Evolutionary conservation across 2,797 vertebrate species (phyloP).

Genomic region (Synanceia verrucosa): DNA sequence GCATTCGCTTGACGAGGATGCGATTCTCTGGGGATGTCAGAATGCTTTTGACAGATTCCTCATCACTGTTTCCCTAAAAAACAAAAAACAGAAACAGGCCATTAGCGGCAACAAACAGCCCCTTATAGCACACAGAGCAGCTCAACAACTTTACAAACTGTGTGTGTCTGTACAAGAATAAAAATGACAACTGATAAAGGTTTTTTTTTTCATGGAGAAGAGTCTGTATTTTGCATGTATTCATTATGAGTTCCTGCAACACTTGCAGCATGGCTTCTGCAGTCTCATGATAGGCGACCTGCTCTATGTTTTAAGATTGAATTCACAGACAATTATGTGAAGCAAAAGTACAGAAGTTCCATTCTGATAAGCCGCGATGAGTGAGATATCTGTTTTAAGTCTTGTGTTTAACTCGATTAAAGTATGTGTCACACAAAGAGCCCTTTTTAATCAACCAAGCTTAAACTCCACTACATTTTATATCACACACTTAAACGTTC

Average conservation of each 20-base stretch:
- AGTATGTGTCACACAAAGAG: background rate
- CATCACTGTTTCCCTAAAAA: conserved; percentile 81
- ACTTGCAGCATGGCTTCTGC: background rate
- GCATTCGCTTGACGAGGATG: conserved; percentile 94
- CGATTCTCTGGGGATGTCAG: conserved; percentile 92
- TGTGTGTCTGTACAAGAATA: conserved; percentile 1
- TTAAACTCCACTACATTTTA: background rate
- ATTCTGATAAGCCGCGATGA: background rate
- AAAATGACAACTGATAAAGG: background rate
- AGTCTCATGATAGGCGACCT: conserved; percentile 22
- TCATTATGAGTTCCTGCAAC: background rate
- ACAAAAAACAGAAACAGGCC: conserved; percentile 2
- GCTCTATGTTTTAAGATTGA: conserved; percentile 7
- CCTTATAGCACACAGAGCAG: background rate
- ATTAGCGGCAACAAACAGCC: conserved; percentile 21
- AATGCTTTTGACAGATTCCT: conserved; percentile 85
- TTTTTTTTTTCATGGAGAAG: conserved; percentile 3
- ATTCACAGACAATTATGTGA: conserved; percentile 18
- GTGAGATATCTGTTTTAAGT: background rate
- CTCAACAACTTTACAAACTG: conserved; percentile 21
- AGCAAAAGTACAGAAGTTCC: conserved; percentile 9
- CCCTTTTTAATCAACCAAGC: background rate
- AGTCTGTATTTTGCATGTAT: background rate
- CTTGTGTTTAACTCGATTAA: background rate
- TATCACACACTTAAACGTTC: background rate